A percentile compares a stretch with the other conserved stretches of the same genome.
Evolutionary conservation across 2,113 vertebrate genomes (phyloP).

Genomic region (Eolophus roseicapilla): DNA sequence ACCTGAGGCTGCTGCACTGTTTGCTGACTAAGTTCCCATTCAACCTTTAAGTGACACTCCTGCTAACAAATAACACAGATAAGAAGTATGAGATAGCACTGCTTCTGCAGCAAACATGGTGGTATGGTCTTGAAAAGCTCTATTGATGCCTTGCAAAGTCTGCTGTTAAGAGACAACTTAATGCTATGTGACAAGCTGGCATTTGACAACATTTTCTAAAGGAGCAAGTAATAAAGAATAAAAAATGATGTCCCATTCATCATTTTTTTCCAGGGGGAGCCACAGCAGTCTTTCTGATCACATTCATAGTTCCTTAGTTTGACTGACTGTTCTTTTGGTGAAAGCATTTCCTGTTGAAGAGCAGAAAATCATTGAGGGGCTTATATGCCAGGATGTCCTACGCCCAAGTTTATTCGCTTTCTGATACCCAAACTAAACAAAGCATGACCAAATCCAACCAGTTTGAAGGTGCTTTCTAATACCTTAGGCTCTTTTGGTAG

Average conservation of each 20-base stretch:
- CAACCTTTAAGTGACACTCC: neutral
- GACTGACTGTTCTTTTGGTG: neutral
- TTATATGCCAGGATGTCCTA: neutral
- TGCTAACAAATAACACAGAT: neutral
- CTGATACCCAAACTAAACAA: neutral
- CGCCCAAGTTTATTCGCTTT: neutral
- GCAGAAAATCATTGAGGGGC: neutral
- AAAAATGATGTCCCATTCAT: neutral
- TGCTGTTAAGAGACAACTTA: neutral
- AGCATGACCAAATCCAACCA: neutral
- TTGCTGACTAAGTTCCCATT: constrained; percentile 1
- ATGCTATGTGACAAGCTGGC: neutral
- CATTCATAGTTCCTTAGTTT: neutral
- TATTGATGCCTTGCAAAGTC: neutral
- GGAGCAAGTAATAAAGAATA: neutral
- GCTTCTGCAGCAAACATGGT: neutral
- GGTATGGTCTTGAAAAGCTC: neutral
- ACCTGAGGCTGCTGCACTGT: neutral
- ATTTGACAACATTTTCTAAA: neutral
- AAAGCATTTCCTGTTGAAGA: neutral
- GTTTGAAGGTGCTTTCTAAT: neutral
- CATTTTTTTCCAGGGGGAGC: neutral
- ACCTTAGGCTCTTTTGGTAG: neutral
- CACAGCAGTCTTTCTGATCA: neutral
- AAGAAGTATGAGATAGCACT: neutral